Conservation (phyloP, 2,888 invertebrate species). For the Scaptomyza flava region DNA sequence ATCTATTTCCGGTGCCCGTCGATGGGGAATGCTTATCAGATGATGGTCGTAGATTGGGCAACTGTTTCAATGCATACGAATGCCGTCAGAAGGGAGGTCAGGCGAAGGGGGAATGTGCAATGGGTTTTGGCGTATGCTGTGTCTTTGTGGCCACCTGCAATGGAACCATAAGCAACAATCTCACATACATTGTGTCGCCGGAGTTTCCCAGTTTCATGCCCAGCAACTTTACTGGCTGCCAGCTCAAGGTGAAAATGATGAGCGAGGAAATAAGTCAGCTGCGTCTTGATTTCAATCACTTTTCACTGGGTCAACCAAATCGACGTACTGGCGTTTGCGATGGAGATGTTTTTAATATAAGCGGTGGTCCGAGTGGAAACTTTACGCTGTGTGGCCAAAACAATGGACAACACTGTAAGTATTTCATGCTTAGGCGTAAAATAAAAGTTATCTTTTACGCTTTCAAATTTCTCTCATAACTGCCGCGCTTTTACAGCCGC, state of each 20-base stretch:
- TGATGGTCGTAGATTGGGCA: constrained; percentile 89
- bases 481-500: too few species aligned
- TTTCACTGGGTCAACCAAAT: constrained; percentile 93
- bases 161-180: constrained; percentile 89
- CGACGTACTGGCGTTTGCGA: constrained; percentile 91
- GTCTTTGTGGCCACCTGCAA: constrained; percentile 91
- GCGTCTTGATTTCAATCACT: constrained; percentile 92
- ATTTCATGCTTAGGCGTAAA: constrained; percentile 6
- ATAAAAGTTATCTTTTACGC: neutral
- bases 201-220: constrained; percentile 91
- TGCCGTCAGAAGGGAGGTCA: constrained; percentile 89
- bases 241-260: constrained; percentile 90
- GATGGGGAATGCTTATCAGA: constrained; percentile 91
- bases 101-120: constrained; percentile 91
- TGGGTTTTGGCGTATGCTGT: constrained; percentile 94
- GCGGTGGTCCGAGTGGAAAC: constrained; percentile 86
- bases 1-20: constrained; percentile 93
- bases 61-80: constrained; percentile 93
- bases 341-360: constrained; percentile 88
- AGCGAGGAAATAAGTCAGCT: constrained; percentile 93
- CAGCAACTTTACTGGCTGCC: constrained; percentile 88
- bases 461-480: neutral
- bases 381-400: constrained; percentile 92
- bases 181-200: constrained; percentile 93
- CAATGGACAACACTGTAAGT: constrained; percentile 92